phyloP scores from a whole-genome alignment of 2,888 invertebrate genomes.

The Phyllotreta striolata region DNA sequence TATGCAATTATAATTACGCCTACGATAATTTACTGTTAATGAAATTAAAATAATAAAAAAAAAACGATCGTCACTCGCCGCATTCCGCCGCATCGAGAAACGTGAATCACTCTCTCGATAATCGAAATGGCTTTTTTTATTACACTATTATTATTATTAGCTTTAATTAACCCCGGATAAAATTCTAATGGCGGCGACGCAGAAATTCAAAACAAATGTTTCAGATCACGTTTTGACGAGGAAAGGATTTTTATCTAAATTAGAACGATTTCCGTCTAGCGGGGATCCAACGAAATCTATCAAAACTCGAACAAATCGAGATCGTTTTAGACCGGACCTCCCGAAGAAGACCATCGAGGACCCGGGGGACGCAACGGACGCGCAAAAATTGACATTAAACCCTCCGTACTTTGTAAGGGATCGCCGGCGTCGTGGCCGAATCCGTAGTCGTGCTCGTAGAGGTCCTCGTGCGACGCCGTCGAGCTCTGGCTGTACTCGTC shows the following conservation, averaged over 20 bases:
- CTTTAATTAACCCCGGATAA: not conserved
- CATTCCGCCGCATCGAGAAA: not conserved
- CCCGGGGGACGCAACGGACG: not conserved
- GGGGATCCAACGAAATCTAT: too few relatives aligned
- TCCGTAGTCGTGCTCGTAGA: constrained; percentile 60
- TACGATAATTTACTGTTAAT: constrained; percentile 8
- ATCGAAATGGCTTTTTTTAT: constrained; percentile 12
- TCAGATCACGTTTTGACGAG: too few relatives aligned
- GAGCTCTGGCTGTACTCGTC: constrained; percentile 80
- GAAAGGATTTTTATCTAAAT: too few relatives aligned
- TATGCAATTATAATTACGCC: constrained; percentile 18
- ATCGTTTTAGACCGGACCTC: not conserved
- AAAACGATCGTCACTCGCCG: not conserved
- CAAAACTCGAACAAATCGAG: too few relatives aligned
- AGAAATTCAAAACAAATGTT: too few relatives aligned
- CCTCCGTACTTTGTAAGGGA: constrained; percentile 28
- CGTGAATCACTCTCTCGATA: constrained; percentile 1
- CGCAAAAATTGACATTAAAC: not conserved
- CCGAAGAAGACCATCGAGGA: not conserved
- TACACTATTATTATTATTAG: constrained; percentile 9
- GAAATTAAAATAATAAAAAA: constrained; percentile 5
- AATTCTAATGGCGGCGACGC: too few relatives aligned
- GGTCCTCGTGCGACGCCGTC: constrained; percentile 72
- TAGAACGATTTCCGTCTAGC: too few relatives aligned
- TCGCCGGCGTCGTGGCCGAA: constrained; percentile 57